Evolutionary conservation across 2,888 invertebrate species (phyloP), one percentile per base, ranked within the genome.

Genomic region (Eurytoma californica): DNA sequence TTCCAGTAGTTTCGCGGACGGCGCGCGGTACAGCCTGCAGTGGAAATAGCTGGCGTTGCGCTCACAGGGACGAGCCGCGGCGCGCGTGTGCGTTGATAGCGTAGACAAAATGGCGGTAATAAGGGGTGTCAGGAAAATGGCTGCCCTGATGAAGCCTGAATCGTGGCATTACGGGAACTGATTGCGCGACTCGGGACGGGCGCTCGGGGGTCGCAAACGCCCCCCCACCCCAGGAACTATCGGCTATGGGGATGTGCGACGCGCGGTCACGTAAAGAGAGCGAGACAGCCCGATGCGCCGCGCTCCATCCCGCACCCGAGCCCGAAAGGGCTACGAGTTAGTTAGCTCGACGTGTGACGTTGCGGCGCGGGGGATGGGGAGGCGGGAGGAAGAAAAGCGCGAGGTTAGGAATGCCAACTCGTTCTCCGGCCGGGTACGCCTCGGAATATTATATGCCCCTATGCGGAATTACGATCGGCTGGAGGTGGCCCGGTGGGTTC

Each of bases 101-200:
- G 79, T 83, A 85, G 84, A 86, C 86, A 87, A 87, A 87, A 87
- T 87, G 87, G 86, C 86, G 86, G 87, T 87, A 87, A 87, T 87
- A 87, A 87, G 87, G 87, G 87, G 87, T 87, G 87, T 87, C 86
- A 84, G 85, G 85, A 88, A 88, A 88, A 88, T 88, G 87, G 87
- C 87, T 82, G 86, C 85, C 83, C 86, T 87, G 87, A 87, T 87
- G 87, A 87, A 88, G 84, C 84, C 86, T 87, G 87, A 87, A 87
- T 87, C 86, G 87, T 86, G 85, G 86, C 86, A 87, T 87, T 87
- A 87, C 85, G 86, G 84, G 82, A 85, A 86, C 87, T 87, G 87
- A 87, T 87, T 87, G 87, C 87, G 85, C 84, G 84, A 84, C 84
- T 84, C 83, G 77, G 80, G 78, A 51, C 67, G 67, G 74, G 69